Evolutionary conservation across 2,797 vertebrate species (phyloP).

Genomic region (Pristis pectinata): DNA sequence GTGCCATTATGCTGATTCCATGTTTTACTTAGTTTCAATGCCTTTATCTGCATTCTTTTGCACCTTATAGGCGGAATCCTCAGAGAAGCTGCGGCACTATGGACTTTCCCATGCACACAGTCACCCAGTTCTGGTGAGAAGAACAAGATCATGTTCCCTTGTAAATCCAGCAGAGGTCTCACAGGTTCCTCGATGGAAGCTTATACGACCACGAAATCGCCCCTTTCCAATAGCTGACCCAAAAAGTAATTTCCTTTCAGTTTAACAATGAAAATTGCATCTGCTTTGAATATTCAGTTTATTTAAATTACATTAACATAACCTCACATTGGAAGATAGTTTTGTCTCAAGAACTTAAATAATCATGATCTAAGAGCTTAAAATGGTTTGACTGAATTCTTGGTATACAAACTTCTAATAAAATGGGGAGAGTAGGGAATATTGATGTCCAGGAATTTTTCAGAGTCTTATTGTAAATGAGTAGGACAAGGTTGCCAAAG

Average conservation of each 20-base stretch:
- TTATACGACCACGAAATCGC: slow-evolving; percentile 69
- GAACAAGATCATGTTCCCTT: slow-evolving; percentile 73
- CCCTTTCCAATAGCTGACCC: slow-evolving; percentile 67
- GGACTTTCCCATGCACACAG: slow-evolving; percentile 70
- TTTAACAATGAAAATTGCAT: neutral
- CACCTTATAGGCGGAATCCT: slow-evolving; percentile 64
- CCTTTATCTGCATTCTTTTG: slow-evolving; percentile 39
- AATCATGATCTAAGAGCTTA: neutral
- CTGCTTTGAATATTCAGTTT: neutral
- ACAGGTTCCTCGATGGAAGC: slow-evolving; percentile 71
- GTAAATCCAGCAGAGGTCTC: slow-evolving; percentile 55
- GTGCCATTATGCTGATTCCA: neutral
- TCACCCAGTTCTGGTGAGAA: slow-evolving; percentile 73
- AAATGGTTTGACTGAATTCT: neutral
- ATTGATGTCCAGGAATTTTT: neutral
- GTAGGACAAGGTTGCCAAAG: neutral
- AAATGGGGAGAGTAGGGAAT: neutral
- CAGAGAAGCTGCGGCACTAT: slow-evolving; percentile 73
- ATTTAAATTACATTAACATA: neutral
- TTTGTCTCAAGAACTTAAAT: neutral
- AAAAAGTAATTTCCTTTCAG: slow-evolving; percentile 57
- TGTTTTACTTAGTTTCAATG: neutral
- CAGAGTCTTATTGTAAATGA: neutral
- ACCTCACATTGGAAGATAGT: neutral
- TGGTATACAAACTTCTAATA: neutral